Percentiles rank a stretch among this genome's conserved stretches.
Conservation (phyloP, 2,888 invertebrate genomes). For the Urechis unicinctus region DNA sequence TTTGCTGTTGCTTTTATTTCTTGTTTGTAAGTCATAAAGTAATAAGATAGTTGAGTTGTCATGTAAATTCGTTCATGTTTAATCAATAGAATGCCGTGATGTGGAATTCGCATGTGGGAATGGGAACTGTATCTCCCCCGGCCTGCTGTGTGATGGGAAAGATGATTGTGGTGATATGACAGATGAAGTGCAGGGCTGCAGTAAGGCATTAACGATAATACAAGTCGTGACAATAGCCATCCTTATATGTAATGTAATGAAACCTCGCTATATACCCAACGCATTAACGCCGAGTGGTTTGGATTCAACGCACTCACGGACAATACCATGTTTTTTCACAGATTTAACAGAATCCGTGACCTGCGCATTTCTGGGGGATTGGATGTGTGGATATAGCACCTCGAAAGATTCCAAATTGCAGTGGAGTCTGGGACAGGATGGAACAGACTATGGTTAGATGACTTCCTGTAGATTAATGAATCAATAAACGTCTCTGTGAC, state of each 20-base stretch:
- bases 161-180: constrained; percentile 18
- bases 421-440: background rate
- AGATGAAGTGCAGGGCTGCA: constrained; percentile 17
- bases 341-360: constrained; percentile 10
- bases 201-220: constrained; percentile 5
- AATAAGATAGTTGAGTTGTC: too few relatives aligned
- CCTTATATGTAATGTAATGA: background rate
- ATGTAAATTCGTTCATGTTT: too few relatives aligned
- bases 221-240: background rate
- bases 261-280: too few relatives aligned
- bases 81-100: constrained; percentile 12
- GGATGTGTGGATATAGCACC: constrained; percentile 15
- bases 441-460: too few relatives aligned
- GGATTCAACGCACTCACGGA: too few relatives aligned
- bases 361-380: constrained; percentile 12
- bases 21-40: too few relatives aligned
- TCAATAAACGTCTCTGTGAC: too few relatives aligned
- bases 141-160: constrained; percentile 16
- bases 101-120: constrained; percentile 19
- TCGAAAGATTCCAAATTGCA: constrained; percentile 5
- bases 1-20: too few relatives aligned
- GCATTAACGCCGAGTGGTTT: too few relatives aligned
- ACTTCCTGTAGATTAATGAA: too few relatives aligned
- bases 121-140: constrained; percentile 14
- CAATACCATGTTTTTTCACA: constrained; percentile 1